Conservation (phyloP, 2,888 invertebrate genomes). For the Epirrhoe alternata region DNA sequence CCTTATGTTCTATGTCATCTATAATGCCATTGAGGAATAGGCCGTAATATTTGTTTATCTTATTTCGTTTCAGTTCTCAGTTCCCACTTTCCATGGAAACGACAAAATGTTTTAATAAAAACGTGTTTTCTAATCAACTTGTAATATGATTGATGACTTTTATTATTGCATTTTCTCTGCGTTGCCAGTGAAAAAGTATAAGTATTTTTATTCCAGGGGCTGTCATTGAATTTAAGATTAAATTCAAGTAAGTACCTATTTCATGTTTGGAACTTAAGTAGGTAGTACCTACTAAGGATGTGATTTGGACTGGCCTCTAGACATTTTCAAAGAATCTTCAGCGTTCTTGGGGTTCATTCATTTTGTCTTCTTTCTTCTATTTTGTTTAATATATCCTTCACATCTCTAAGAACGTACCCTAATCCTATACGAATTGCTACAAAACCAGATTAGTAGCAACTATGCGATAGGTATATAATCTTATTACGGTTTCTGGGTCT, state of each 20-base stretch:
- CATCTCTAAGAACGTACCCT: conserved; percentile 6
- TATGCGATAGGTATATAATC: conserved; percentile 21
- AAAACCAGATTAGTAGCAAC: conserved; percentile 22
- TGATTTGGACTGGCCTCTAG: no score
- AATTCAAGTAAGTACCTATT: no score
- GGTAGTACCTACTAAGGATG: no score
- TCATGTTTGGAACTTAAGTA: no score
- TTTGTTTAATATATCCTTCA: neutral
- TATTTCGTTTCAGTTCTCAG: no score
- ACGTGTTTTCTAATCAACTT: conserved; percentile 2
- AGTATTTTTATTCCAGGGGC: neutral
- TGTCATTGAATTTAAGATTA: neutral
- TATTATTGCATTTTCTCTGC: conserved; percentile 6
- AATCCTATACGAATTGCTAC: conserved; percentile 11
- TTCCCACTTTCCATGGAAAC: neutral
- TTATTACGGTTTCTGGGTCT: conserved; percentile 25
- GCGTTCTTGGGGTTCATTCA: no score
- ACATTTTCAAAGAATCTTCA: no score
- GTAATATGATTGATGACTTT: conserved; percentile 1
- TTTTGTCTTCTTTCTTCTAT: neutral
- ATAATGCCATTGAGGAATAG: no score
- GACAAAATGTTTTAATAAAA: conserved; percentile 13
- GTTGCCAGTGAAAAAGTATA: neutral
- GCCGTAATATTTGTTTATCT: no score
- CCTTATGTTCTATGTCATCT: no score